phyloP scores from a whole-genome alignment of 2,113 vertebrate species.

The Xenopus tropicalis region DNA sequence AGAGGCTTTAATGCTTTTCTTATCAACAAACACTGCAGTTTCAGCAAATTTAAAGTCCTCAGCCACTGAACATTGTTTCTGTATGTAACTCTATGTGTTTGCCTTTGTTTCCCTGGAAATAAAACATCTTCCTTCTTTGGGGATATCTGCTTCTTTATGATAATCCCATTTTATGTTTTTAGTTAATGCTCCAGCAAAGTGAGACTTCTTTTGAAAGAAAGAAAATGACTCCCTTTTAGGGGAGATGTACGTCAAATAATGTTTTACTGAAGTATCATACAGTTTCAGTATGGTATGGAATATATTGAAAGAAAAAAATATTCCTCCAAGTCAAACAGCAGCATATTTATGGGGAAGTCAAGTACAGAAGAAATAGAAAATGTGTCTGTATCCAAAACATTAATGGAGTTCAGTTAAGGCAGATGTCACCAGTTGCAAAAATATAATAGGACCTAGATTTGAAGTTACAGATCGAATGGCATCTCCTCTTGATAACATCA shows the following conservation, averaged over 20 bases:
- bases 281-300: no score
- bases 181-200: not conserved
- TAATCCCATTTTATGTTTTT: not conserved
- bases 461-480: no score
- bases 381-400: no score
- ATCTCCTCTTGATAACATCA: no score
- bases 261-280: no score
- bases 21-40: constrained; percentile 39
- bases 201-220: not conserved
- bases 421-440: no score
- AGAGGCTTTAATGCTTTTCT: constrained; percentile 42
- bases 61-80: constrained; percentile 29
- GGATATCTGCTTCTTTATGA: not conserved
- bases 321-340: no score
- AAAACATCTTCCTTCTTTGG: not conserved
- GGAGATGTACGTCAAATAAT: not conserved
- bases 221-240: not conserved
- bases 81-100: not conserved
- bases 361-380: no score
- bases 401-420: no score
- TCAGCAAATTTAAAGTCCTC: constrained; percentile 41
- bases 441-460: no score
- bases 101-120: constrained; percentile 1
- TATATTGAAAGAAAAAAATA: no score
- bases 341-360: no score